Evolutionary conservation across 1,140 invertebrate genomes (phyloP).

Genomic region (Bombus affinis): DNA sequence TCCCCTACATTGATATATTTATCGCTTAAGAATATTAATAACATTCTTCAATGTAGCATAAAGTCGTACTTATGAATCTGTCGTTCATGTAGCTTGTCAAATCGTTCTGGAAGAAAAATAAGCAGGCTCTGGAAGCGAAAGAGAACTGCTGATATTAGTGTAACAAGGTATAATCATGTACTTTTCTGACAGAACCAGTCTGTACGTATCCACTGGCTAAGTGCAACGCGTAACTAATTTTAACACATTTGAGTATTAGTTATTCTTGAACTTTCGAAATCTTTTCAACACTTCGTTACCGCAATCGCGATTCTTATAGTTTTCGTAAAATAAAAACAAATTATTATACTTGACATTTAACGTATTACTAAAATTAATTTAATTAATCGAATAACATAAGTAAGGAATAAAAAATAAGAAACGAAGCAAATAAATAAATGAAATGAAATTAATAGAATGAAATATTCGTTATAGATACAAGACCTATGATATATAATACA

Average conservation of each 20-base stretch:
- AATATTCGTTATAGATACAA: too few species aligned
- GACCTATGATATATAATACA: too few species aligned
- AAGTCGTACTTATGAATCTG: background rate
- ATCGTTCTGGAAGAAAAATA: background rate
- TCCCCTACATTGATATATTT: too few species aligned
- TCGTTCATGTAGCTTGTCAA: background rate
- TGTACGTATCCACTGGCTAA: background rate
- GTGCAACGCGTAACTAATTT: background rate
- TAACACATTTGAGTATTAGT: background rate
- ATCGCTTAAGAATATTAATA: too few species aligned
- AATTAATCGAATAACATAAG: too few species aligned
- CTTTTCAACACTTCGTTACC: background rate
- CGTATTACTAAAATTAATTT: background rate
- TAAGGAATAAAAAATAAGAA: too few species aligned
- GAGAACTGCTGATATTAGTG: background rate
- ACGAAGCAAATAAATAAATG: too few species aligned
- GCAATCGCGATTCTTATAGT: too few species aligned
- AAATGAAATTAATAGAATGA: too few species aligned
- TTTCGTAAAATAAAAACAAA: background rate
- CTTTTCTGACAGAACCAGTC: slow-evolving; percentile 7
- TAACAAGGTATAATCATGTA: background rate
- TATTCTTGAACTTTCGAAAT: background rate
- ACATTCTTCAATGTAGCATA: background rate
- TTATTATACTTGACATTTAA: background rate
- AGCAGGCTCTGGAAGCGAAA: background rate